These are phyloP conservation scores for Alentia gelatinosa DNA, from an alignment of 2,888 invertebrate genomes.

Conservation along the genomic window DNA sequence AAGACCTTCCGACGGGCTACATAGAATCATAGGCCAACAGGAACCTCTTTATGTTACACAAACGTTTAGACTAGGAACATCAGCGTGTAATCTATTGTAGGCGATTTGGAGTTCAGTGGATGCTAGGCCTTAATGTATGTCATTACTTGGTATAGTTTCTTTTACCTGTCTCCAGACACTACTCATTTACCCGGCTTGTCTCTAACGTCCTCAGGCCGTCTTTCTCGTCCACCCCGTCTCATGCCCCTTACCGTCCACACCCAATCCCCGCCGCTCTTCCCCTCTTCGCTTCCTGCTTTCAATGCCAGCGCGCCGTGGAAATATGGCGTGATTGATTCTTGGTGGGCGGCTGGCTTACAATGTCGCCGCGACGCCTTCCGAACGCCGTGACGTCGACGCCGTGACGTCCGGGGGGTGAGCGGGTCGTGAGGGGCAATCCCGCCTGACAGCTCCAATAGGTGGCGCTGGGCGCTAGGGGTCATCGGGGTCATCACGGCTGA, in stretches of 20 bases:
- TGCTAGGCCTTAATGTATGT: no score
- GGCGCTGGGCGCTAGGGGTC: not conserved
- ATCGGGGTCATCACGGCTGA: slow-evolving; percentile 33
- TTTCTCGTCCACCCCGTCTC: no score
- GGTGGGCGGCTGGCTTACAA: not conserved
- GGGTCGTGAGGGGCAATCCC: not conserved
- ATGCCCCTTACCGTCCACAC: not conserved
- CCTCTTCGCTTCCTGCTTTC: not conserved
- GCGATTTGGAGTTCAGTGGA: no score
- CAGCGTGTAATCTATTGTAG: no score
- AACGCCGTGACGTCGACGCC: not conserved
- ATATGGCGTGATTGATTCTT: not conserved
- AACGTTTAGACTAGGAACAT: no score
- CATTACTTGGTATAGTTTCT: no score
- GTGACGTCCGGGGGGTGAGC: slow-evolving; percentile 1
- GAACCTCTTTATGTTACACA: no score
- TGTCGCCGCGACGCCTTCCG: not conserved
- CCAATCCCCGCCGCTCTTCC: not conserved
- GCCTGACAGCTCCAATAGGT: slow-evolving; percentile 17
- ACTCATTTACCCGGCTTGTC: no score
- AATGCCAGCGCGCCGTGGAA: not conserved
- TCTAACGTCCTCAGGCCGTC: no score
- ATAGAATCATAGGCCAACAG: no score
- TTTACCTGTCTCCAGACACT: no score
- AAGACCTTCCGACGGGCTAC: no score